Evolutionary conservation across 2,888 invertebrate species (phyloP).

Genomic region (Tetragonula carbonaria): DNA sequence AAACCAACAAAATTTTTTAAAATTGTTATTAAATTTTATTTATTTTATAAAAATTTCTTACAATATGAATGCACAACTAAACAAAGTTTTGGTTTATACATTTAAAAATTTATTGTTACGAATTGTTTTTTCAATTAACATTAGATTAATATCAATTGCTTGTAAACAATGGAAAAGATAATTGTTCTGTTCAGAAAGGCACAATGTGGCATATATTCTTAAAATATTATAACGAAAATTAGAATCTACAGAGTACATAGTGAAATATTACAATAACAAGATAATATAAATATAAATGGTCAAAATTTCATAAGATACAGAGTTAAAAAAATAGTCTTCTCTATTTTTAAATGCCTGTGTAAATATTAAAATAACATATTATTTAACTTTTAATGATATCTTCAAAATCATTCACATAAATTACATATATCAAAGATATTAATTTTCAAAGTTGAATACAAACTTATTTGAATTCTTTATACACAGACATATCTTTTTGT

Average conservation of each 20-base stretch:
- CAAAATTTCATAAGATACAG: conserved; percentile 50
- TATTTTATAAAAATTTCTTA: conserved; percentile 47
- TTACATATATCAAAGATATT: conserved; percentile 60
- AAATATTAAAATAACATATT: conserved; percentile 41
- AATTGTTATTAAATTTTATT: conserved; percentile 44
- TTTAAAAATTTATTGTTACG: conserved; percentile 48
- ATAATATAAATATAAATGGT: conserved; percentile 41
- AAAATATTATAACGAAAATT: conserved; percentile 55
- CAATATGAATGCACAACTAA: conserved; percentile 29
- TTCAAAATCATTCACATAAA: conserved; percentile 51
- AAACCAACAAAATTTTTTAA: neutral
- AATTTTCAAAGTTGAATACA: conserved; percentile 54
- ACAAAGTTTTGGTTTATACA: conserved; percentile 30
- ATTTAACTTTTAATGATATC: conserved; percentile 26
- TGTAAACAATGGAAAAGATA: conserved; percentile 52
- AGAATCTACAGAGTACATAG: conserved; percentile 49
- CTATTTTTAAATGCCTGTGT: conserved; percentile 44
- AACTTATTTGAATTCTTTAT: conserved; percentile 56
- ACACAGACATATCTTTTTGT: conserved; percentile 53
- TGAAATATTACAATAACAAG: conserved; percentile 55
- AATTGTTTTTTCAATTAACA: conserved; percentile 31
- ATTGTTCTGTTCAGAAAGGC: conserved; percentile 65
- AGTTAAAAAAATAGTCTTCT: conserved; percentile 54
- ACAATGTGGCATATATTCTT: conserved; percentile 63
- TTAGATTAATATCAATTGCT: conserved; percentile 39